These are phyloP conservation scores for Cassiopea xamachana DNA, from an alignment of 30 jellyfish, hydroid and myxozoan genomes.

Conservation along the genomic window DNA sequence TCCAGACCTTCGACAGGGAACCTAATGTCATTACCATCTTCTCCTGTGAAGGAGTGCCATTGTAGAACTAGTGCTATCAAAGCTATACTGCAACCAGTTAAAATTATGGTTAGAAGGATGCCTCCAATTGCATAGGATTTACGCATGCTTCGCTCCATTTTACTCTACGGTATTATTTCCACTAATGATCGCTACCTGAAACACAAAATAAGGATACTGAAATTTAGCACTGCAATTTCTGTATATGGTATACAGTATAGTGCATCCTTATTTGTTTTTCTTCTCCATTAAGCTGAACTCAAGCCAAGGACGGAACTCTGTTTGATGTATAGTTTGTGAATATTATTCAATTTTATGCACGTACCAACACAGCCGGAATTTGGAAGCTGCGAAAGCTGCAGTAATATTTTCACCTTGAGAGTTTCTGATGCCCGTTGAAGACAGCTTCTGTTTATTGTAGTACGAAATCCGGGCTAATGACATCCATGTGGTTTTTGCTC, in stretches of 20 bases:
- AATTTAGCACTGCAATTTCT: background rate
- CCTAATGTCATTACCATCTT: slow-evolving; percentile 24
- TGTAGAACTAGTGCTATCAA: slow-evolving; percentile 26
- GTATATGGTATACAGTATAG: background rate
- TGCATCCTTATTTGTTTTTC: background rate
- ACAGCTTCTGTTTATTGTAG: background rate
- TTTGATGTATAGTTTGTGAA: background rate
- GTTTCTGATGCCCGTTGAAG: background rate
- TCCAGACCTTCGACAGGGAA: slow-evolving; percentile 29
- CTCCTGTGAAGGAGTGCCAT: slow-evolving; percentile 44
- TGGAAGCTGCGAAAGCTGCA: background rate
- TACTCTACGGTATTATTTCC: background rate
- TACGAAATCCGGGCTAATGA: background rate
- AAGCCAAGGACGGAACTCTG: background rate
- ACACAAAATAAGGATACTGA: background rate
- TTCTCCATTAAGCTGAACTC: background rate
- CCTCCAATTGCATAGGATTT: slow-evolving; percentile 16
- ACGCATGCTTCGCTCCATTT: background rate
- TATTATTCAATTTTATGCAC: background rate
- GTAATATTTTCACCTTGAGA: background rate
- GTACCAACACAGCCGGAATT: background rate
- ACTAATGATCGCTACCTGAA: background rate
- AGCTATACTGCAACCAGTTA: slow-evolving; percentile 46
- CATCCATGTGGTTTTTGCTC: background rate
- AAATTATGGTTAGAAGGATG: slow-evolving; percentile 1